Conservation (phyloP, 30 jellyfish, hydroid and myxozoan species). For the Clytia hemisphaerica region DNA sequence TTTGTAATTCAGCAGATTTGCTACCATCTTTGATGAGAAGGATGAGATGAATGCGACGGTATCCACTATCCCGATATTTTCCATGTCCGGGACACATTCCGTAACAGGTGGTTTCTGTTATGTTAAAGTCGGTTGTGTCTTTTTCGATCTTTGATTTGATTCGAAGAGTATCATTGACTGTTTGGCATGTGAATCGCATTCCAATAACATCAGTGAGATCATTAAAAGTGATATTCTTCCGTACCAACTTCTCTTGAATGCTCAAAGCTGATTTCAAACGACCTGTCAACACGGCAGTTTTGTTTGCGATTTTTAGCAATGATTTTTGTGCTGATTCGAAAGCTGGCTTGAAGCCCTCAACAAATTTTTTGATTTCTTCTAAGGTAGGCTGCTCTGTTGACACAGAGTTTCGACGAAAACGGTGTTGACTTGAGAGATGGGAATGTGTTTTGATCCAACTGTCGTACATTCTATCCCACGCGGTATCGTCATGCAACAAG, state of each 20-base stretch:
- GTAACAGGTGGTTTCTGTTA: background rate
- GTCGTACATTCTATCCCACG: too few relatives aligned
- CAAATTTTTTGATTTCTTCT: background rate
- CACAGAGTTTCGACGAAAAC: background rate
- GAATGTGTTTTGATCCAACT: too few relatives aligned
- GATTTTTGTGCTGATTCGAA: background rate
- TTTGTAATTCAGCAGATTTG: background rate
- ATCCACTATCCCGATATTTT: background rate
- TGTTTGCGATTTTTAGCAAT: background rate
- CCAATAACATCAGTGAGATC: background rate
- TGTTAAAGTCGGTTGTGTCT: background rate
- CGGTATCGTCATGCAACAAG: too few relatives aligned
- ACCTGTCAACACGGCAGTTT: background rate
- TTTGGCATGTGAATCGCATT: background rate
- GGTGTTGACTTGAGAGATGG: too few relatives aligned
- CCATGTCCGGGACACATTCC: conserved; percentile 3
- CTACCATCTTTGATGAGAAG: background rate
- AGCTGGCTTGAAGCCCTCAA: background rate
- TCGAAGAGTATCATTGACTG: background rate
- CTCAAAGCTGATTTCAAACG: background rate
- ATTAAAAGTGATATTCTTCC: background rate
- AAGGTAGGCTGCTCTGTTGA: background rate
- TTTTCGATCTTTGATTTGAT: background rate
- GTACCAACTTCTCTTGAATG: background rate
- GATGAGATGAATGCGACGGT: background rate